Evolutionary conservation across 2,797 vertebrate genomes (phyloP), one percentile per base, ranked within the genome.

Genomic region (Acomys russatus): DNA sequence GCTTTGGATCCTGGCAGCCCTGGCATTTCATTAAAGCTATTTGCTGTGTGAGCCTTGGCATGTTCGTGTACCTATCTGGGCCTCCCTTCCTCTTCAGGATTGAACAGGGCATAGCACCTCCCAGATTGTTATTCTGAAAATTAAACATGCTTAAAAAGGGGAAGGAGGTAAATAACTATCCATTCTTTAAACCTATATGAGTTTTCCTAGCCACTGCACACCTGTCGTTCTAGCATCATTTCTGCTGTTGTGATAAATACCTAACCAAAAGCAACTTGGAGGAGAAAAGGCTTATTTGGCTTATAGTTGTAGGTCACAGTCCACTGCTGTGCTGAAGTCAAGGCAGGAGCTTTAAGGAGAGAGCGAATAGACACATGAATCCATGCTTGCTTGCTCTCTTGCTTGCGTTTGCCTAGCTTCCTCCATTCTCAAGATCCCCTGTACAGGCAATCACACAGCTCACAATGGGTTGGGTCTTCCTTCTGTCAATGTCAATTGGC

Each of bases 11-110:
- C 74, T 49, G 63, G 56, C 9, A 51, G 54, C 28, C 78, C 77
- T 15, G 15, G 63, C 30, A 70, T 33, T 88, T 85, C 33, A 80
- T 51, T 56, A 35, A 18, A 82, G 64, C 73, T 63, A 15, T 17
- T 8, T 82, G 38, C 82, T 80, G 77, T 28, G 38, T 82, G 30
- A 79, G 59, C 61, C n/a, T 85, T 11, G 17, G 82, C 68, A 90
- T 86, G n/a, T 30, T 6, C 38, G 30, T 71, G 63, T 28, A n/a
- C 63, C 33, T 86, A 82, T 93, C 85, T 79, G 86, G 56, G 51
- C 51, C 18, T 95, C 59, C 44, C 73, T 63, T 38, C 71, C 82
- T 64, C 86, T 71, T 94, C 59, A 71, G 74, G 87, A 66, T 70
- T 4, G 59, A 3, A 87, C 66, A 25, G 33, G 18, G 54, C 68